A percentile compares a stretch with the other conserved stretches of the same genome.
Evolutionary conservation across 2,113 vertebrate species (phyloP).

Genomic region (Bufo gargarizans): DNA sequence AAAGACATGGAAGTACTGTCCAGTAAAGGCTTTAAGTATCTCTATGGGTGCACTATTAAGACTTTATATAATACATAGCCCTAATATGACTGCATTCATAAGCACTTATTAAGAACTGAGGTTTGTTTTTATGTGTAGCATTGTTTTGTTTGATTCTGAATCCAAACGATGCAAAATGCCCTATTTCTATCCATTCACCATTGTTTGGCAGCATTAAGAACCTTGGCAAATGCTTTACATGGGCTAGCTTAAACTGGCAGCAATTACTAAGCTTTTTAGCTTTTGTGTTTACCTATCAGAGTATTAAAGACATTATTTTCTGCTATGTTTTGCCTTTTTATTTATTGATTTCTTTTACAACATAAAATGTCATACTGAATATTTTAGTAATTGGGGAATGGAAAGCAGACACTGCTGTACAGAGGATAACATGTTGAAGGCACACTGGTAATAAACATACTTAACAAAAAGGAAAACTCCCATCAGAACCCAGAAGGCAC

Average conservation of each 20-base stretch:
- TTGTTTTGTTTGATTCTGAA: no score
- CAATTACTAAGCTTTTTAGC: not conserved
- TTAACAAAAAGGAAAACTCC: slow-evolving; percentile 35
- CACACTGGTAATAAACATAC: slow-evolving; percentile 41
- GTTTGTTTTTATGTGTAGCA: no score
- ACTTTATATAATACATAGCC: no score
- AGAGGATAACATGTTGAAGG: slow-evolving; percentile 23
- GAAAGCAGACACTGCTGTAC: slow-evolving; percentile 34
- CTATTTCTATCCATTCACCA: no score
- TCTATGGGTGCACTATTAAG: no score
- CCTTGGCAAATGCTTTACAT: not conserved
- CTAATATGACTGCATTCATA: no score
- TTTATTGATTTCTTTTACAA: not conserved
- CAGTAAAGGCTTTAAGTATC: no score
- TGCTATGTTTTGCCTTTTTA: not conserved
- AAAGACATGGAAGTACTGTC: no score
- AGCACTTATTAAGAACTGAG: no score
- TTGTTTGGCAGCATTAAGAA: no score
- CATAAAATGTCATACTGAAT: slow-evolving; percentile 34
- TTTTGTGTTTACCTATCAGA: not conserved
- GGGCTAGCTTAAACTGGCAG: not conserved
- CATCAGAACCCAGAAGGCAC: slow-evolving; percentile 40
- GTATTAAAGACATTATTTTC: not conserved
- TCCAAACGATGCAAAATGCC: no score
- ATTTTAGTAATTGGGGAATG: not conserved